Base-by-base conservation (phyloP, 2,888 invertebrate genomes). In the Habrosyne pyritoides region DNA sequence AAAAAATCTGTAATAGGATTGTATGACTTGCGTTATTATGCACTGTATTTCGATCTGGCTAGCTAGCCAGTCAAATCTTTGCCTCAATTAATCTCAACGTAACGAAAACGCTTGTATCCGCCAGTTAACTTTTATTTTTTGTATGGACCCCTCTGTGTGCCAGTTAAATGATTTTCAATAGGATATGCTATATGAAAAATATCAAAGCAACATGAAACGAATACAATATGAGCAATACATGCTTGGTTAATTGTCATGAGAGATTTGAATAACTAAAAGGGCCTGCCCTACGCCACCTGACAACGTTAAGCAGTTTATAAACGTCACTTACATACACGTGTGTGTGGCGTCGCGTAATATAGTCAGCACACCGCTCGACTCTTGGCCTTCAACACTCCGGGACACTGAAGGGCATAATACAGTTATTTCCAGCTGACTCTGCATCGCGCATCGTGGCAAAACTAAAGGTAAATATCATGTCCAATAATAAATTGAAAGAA, bases 261-360 rank as follows among this genome's bases (percentile, higher is more conserved):
- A 91, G 89, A 91, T 91, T 91, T 89, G 63, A 71, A 73, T 76
- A 75, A 77, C 78, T 76, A 81, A 81, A 75, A 83, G 81, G 78
- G 81, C 87, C 85, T 84, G 85, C 91, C 87, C 89, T 93, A 91
- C 93, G 93, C 93, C 81, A 89, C 93, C 90, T 93, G 93, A 93
- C 92, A 75, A 70, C 65, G 69, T 77, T 42, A 14, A 42, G 36
- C 36, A 42, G 36, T 69, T 50, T 53, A 52, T 22, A 42, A 53
- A 50, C 51, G 52, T 57, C 53, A 53, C 55, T 30, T 53, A 56
- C 47, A 21, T 12, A 22, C 12, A 47, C 33, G n/a, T 28, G 66
- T 73, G 62, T 64, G 67, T 66, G 75, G 71, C 64, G 76, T 73
- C 77, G 75, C 69, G 71, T 67, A 61, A 68, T 75, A 73, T 79